Conservation (phyloP, 2,113 vertebrate species). For the Microcebus lehilahytsara region DNA sequence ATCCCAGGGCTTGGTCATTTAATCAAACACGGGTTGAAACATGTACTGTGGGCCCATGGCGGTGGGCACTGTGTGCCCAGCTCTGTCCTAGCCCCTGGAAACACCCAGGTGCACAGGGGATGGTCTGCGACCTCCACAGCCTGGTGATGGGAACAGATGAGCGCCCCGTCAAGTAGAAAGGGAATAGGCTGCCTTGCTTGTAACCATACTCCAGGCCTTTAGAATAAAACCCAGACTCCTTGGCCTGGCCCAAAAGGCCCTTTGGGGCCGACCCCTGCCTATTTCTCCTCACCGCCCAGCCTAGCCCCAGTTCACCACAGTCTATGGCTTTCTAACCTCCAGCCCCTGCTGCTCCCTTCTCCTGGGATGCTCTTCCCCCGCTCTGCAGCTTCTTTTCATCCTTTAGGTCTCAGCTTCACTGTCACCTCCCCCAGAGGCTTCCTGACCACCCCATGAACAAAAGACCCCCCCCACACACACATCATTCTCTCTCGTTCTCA, state of each 20-base stretch:
- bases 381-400: neutral
- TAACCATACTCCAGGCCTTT: neutral
- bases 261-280: too few relatives aligned
- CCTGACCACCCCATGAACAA: neutral
- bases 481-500: neutral
- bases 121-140: neutral
- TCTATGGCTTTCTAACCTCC: neutral
- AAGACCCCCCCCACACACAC: neutral
- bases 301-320: too few relatives aligned
- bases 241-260: neutral
- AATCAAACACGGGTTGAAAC: neutral
- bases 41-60: neutral
- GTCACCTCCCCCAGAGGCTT: neutral
- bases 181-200: neutral
- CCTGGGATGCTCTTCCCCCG: neutral
- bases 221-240: neutral
- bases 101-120: neutral
- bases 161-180: neutral
- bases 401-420: neutral
- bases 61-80: neutral
- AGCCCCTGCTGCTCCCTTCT: neutral
- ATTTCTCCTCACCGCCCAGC: neutral
- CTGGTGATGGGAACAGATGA: neutral
- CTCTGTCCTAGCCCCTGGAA: neutral
- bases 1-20: neutral